Percentiles rank a stretch among this genome's conserved stretches.
Conservation (phyloP, 2,797 vertebrate species). For the Pseudopleuronectes americanus region DNA sequence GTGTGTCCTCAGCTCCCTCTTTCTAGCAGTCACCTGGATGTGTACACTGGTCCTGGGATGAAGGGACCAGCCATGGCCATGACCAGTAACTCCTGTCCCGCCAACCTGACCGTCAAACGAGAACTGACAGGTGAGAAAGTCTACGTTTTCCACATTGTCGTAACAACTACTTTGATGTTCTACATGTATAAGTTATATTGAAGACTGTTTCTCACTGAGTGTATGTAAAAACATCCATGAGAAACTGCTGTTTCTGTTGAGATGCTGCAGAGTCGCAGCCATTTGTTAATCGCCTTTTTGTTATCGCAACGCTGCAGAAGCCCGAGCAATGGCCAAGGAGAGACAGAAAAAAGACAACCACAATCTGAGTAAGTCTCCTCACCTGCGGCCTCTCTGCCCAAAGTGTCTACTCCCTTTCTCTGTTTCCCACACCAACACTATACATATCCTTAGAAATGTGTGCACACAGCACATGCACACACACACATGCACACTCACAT, state of each 20-base stretch:
- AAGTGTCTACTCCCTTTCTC: background rate
- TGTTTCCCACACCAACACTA: background rate
- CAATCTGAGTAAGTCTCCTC: conserved; percentile 92
- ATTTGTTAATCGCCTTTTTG: conserved; percentile 71
- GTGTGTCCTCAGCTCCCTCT: conserved; percentile 88
- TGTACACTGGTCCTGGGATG: conserved; percentile 93
- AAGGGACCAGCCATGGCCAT: conserved; percentile 90
- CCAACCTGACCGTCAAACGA: conserved; percentile 94
- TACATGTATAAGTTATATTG: no score
- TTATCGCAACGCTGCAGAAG: conserved; percentile 89
- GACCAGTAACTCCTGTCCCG: conserved; percentile 98
- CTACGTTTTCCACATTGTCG: background rate
- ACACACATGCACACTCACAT: background rate
- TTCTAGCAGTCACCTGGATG: conserved; percentile 96
- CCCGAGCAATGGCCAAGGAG: conserved; percentile 93
- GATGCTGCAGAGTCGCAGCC: conserved; percentile 1
- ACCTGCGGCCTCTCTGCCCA: no score
- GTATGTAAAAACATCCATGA: background rate
- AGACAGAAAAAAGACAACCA: conserved; percentile 99
- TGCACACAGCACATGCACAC: background rate
- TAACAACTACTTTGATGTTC: background rate
- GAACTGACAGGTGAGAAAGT: conserved; percentile 89
- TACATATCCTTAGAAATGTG: background rate
- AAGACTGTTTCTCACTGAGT: background rate
- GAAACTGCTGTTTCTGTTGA: background rate